A percentile compares a stretch with the other conserved stretches of the same genome.
Evolutionary conservation across 2,888 invertebrate genomes (phyloP).

Genomic region (Euzophera pinguis): DNA sequence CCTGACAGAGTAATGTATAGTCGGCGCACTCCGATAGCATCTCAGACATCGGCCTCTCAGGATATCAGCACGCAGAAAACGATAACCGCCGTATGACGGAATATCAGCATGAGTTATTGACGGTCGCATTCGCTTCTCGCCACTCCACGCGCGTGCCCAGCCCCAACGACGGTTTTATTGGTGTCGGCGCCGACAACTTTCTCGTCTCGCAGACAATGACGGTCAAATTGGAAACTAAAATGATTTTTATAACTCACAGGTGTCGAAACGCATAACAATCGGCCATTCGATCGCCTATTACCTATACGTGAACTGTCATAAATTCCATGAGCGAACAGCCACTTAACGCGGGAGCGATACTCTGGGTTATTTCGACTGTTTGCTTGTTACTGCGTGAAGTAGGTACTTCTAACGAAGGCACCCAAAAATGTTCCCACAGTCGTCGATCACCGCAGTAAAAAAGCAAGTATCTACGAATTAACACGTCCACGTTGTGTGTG

Average conservation of each 20-base stretch:
- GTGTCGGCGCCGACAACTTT: constrained; percentile 77
- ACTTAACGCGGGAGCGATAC: constrained; percentile 73
- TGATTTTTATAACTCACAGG: constrained; percentile 62
- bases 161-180: constrained; percentile 65
- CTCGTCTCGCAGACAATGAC: constrained; percentile 73
- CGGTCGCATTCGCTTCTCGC: constrained; percentile 32
- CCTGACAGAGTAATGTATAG: constrained; percentile 68
- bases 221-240: constrained; percentile 73
- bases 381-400: constrained; percentile 71
- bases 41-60: constrained; percentile 43
- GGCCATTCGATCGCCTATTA: constrained; percentile 52
- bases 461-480: constrained; percentile 77
- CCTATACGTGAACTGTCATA: constrained; percentile 59
- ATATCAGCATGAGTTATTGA: constrained; percentile 53
- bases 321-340: constrained; percentile 62
- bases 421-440: constrained; percentile 77
- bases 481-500: constrained; percentile 75
- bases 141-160: constrained; percentile 50
- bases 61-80: constrained; percentile 50
- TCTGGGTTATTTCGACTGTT: constrained; percentile 67
- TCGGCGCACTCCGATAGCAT: constrained; percentile 51
- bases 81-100: constrained; percentile 49
- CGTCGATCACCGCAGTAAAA: constrained; percentile 75
- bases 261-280: constrained; percentile 42
- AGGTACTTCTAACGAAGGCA: constrained; percentile 75